Evolutionary conservation across 2,888 invertebrate genomes (phyloP).

Genomic region (Volucella bombylans): DNA sequence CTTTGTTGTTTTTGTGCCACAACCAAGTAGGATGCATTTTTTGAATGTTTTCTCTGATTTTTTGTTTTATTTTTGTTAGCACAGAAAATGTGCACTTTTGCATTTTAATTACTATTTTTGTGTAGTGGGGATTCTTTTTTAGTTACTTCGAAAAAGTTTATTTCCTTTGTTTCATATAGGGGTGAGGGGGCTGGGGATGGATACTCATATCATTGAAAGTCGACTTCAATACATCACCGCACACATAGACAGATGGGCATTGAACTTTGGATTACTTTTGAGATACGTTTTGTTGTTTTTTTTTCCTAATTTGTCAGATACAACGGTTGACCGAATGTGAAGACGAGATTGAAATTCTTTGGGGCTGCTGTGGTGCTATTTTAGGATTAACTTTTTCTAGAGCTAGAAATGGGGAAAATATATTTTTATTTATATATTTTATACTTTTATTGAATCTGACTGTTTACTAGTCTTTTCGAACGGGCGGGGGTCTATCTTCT

Average conservation of each 20-base stretch:
- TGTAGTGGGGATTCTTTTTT: conserved; percentile 39
- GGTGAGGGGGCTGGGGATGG: conserved; percentile 16
- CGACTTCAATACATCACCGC: conserved; percentile 18
- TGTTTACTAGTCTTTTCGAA: no score
- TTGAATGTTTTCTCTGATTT: conserved; percentile 44
- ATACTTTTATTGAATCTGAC: no score
- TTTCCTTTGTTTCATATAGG: conserved; percentile 14
- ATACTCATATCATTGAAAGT: conserved; percentile 30
- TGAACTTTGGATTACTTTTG: conserved; percentile 69
- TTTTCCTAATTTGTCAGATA: not conserved
- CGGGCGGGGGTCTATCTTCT: no score
- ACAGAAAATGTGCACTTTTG: conserved; percentile 59
- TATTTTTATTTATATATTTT: no score
- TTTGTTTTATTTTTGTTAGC: conserved; percentile 58
- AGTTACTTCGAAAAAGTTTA: conserved; percentile 27
- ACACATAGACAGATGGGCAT: conserved; percentile 58
- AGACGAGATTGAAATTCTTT: conserved; percentile 14
- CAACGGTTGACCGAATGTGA: not conserved
- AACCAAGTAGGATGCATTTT: conserved; percentile 30
- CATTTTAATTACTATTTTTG: conserved; percentile 66
- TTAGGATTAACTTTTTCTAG: no score
- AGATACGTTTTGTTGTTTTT: conserved; percentile 12
- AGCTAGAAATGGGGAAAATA: no score
- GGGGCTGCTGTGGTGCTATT: conserved; percentile 1
- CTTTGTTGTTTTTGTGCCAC: conserved; percentile 14